Conservation (phyloP, 2,888 invertebrate genomes). For the Nomada goodeniana region DNA sequence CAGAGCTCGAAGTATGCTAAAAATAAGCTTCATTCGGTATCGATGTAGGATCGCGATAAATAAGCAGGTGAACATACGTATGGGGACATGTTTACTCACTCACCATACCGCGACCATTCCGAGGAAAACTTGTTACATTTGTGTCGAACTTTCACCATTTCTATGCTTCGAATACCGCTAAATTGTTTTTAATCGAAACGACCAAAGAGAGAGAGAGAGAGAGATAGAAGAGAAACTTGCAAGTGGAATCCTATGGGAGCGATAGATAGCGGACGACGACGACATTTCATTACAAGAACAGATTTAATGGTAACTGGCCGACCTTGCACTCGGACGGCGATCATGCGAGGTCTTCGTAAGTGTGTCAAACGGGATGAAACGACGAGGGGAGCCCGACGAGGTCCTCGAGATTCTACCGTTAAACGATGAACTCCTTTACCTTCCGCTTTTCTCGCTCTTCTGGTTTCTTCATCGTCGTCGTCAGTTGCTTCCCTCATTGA, state of each 20-base stretch:
- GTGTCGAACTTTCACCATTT: constrained; percentile 15
- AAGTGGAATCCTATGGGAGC: constrained; percentile 23
- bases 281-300: constrained; percentile 46
- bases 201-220: background rate
- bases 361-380: constrained; percentile 75
- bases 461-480: constrained; percentile 25
- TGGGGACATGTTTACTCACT: background rate
- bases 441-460: constrained; percentile 69
- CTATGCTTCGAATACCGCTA: constrained; percentile 17
- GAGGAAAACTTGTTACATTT: background rate
- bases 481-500: background rate
- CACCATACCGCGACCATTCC: background rate
- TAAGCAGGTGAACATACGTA: background rate
- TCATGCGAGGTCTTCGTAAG: constrained; percentile 71
- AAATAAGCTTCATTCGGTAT: background rate
- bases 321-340: constrained; percentile 73
- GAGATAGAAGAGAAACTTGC: background rate
- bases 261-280: constrained; percentile 15
- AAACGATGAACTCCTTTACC: constrained; percentile 73
- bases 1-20: background rate
- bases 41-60: background rate
- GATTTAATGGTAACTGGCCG: constrained; percentile 70
- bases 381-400: constrained; percentile 60
- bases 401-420: constrained; percentile 75
- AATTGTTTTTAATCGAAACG: constrained; percentile 2